Conservation (phyloP, 2,888 invertebrate species). For the Drosophila mettleri region DNA sequence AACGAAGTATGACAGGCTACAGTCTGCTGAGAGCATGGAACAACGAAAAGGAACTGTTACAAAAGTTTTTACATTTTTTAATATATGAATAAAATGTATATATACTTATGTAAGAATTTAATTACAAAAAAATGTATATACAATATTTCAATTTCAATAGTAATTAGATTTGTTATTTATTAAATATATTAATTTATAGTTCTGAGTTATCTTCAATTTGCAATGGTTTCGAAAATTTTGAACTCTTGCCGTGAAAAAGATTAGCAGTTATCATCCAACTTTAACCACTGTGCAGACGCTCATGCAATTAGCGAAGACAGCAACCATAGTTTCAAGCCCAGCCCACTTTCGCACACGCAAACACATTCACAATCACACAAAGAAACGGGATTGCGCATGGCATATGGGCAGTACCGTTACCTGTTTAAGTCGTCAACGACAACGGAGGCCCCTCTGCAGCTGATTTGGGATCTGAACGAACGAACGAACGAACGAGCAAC, state of each 20-base stretch:
- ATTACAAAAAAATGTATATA: no score
- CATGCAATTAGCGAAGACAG: conserved; percentile 64
- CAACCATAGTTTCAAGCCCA: conserved; percentile 76
- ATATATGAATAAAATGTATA: no score
- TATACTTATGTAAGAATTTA: no score
- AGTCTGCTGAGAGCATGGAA: background rate
- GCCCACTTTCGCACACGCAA: conserved; percentile 59
- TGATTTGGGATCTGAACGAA: conserved; percentile 25
- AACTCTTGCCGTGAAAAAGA: no score
- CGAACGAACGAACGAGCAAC: conserved; percentile 27
- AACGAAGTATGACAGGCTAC: conserved; percentile 16
- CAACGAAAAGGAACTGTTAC: background rate
- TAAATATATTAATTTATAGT: no score
- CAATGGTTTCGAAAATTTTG: no score
- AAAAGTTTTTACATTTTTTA: no score
- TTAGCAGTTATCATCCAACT: background rate
- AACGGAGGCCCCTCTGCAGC: conserved; percentile 32
- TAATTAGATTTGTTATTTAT: no score
- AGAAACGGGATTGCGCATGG: conserved; percentile 63
- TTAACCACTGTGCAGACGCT: conserved; percentile 52
- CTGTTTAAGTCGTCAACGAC: conserved; percentile 74
- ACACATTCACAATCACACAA: conserved; percentile 27
- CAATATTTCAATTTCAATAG: no score
- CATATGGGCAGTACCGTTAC: conserved; percentile 75
- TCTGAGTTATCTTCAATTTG: no score